Evolutionary conservation across 2,113 vertebrate genomes (phyloP).

Genomic region (Aepyceros melampus): DNA sequence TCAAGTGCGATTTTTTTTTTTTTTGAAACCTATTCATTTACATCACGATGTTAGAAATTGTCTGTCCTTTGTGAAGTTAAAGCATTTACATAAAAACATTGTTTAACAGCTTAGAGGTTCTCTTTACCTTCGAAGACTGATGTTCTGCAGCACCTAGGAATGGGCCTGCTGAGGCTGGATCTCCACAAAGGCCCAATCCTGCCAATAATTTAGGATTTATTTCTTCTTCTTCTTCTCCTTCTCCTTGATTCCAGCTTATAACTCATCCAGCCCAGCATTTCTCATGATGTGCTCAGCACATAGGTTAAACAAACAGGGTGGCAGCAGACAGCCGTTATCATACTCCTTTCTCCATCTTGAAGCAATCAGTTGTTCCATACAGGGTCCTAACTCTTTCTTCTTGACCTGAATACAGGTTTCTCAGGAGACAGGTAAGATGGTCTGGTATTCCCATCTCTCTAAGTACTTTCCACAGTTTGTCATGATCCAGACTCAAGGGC

Average conservation of each 20-base stretch:
- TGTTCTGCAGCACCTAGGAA: neutral
- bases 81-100: slow-evolving; percentile 22
- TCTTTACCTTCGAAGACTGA: neutral
- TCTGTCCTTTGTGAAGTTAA: slow-evolving; percentile 44
- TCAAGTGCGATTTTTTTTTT: neutral
- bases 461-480: neutral
- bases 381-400: neutral
- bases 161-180: neutral
- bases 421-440: neutral
- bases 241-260: neutral
- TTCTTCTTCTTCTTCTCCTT: neutral
- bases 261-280: neutral
- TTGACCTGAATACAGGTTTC: neutral
- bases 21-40: slow-evolving; percentile 36
- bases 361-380: neutral
- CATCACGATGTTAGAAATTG: slow-evolving; percentile 25
- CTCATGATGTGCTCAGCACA: neutral
- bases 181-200: neutral
- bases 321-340: neutral
- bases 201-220: neutral
- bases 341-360: neutral
- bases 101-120: neutral
- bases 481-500: neutral
- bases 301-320: neutral
- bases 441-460: neutral